A percentile compares a stretch with the other conserved stretches of the same genome.
These are phyloP conservation scores for Hypomecis atomaria DNA, from an alignment of 2,888 invertebrate genomes.

Conservation along the genomic window DNA sequence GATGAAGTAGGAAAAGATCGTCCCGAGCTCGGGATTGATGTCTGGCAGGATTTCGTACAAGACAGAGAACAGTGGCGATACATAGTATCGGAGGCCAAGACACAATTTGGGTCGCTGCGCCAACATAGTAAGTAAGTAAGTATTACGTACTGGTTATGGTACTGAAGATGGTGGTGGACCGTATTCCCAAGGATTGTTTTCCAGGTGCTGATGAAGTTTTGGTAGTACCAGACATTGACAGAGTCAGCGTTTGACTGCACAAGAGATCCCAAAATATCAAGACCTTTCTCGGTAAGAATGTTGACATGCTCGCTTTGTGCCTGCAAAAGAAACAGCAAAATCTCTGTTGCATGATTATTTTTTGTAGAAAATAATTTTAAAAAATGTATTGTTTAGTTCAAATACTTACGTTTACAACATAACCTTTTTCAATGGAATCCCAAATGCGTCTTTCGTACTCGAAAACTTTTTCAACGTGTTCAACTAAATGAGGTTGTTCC, in stretches of 20 bases:
- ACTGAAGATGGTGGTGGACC: constrained; percentile 49
- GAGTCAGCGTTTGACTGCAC: constrained; percentile 87
- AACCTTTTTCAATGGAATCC: constrained; percentile 86
- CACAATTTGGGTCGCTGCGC: no score
- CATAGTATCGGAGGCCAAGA: no score
- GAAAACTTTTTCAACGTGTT: constrained; percentile 72
- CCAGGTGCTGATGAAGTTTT: constrained; percentile 82
- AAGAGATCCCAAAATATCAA: constrained; percentile 87
- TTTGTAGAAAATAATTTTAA: not conserved
- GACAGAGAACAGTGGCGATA: no score
- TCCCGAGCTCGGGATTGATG: no score
- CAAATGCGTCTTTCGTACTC: constrained; percentile 84
- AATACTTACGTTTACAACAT: constrained; percentile 69
- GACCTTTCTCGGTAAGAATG: constrained; percentile 85
- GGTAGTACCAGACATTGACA: constrained; percentile 85
- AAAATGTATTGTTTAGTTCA: not conserved
- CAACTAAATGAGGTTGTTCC: constrained; percentile 70
- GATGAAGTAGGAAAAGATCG: no score
- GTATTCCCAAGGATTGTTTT: constrained; percentile 85
- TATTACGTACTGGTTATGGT: constrained; percentile 56
- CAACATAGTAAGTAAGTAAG: not conserved
- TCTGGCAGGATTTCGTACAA: no score
- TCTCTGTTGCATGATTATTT: no score
- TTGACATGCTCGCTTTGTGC: constrained; percentile 81
- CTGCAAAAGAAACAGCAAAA: constrained; percentile 45